These are phyloP conservation scores for Tachina lurida DNA, from an alignment of 2,888 invertebrate species.

Conservation along the genomic window DNA sequence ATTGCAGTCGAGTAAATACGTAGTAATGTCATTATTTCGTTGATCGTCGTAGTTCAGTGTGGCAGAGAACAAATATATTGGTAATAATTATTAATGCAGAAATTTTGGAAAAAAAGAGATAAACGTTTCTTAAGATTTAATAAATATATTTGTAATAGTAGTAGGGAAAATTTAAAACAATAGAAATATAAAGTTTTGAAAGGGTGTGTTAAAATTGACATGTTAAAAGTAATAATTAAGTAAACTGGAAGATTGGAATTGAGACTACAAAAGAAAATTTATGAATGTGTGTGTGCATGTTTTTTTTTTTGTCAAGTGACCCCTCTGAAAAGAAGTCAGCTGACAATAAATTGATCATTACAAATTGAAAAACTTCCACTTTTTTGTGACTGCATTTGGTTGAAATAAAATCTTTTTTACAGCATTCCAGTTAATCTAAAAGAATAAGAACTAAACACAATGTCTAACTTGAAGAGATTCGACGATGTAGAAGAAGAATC, in stretches of 20 bases:
- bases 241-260: constrained; percentile 62
- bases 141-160: constrained; percentile 16
- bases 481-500: constrained; percentile 93
- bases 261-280: constrained; percentile 28
- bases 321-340: constrained; percentile 67
- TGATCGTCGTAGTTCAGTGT: constrained; percentile 69
- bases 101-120: constrained; percentile 6
- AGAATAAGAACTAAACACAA: constrained; percentile 78
- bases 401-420: constrained; percentile 25
- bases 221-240: constrained; percentile 27
- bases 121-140: background rate
- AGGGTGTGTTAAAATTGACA: constrained; percentile 24
- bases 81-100: constrained; percentile 45
- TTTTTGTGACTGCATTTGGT: background rate
- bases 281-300: constrained; percentile 38
- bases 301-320: constrained; percentile 63
- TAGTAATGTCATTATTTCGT: constrained; percentile 71
- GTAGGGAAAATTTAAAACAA: background rate
- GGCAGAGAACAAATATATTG: constrained; percentile 62
- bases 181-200: constrained; percentile 30
- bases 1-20: constrained; percentile 64
- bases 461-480: constrained; percentile 89
- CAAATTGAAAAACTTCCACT: constrained; percentile 34
- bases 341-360: constrained; percentile 58
- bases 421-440: constrained; percentile 63